Conservation (phyloP, 2,113 vertebrate genomes). For the Henicopernis longicauda region DNA sequence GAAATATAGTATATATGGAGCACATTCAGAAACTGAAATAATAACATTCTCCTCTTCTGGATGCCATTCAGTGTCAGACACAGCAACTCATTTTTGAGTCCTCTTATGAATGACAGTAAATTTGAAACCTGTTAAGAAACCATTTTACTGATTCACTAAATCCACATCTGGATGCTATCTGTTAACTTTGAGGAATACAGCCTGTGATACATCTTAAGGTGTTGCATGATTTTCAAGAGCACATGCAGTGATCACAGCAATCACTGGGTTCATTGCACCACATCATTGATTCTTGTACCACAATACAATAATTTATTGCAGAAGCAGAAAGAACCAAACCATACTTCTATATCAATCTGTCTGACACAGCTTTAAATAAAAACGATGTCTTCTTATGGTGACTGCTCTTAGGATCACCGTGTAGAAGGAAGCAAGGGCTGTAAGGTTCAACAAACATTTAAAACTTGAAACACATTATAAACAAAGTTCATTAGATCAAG, state of each 20-base stretch:
- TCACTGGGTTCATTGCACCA: not conserved
- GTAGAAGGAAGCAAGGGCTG: not conserved
- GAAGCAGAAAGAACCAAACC: not conserved
- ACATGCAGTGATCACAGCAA: not conserved
- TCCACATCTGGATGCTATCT: not conserved
- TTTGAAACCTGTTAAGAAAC: not conserved
- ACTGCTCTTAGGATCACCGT: not conserved
- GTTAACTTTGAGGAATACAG: not conserved
- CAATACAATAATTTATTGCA: not conserved
- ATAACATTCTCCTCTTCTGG: not conserved
- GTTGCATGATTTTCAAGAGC: not conserved
- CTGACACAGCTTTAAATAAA: slow-evolving; percentile 12
- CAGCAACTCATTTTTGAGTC: not conserved
- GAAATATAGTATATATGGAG: not conserved
- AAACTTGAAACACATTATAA: not conserved
- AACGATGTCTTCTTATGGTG: not conserved
- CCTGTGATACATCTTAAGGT: not conserved
- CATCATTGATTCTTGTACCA: not conserved
- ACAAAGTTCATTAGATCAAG: not conserved
- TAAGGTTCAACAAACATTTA: not conserved
- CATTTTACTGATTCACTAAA: not conserved
- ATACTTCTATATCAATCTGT: slow-evolving; percentile 3
- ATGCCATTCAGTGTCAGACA: not conserved
- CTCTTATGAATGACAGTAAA: not conserved
- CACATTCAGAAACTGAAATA: not conserved